Percentiles rank a stretch among this genome's conserved stretches.
Evolutionary conservation across 2,113 vertebrate species (phyloP).

Genomic region (Callaeas wilsoni): DNA sequence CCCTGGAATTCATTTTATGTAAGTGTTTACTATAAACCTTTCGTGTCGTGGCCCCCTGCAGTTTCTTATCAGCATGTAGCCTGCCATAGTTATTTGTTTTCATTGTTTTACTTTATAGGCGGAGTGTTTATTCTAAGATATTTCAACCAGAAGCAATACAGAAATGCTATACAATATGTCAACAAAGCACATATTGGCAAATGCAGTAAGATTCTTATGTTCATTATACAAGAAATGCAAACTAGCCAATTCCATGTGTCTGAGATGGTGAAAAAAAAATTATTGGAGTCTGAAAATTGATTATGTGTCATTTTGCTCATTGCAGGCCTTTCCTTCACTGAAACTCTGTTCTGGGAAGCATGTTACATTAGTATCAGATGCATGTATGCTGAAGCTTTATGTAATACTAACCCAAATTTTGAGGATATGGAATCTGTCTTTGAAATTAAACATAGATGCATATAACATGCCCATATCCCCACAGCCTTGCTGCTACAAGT

Average conservation of each 20-base stretch:
- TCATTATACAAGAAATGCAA: not conserved
- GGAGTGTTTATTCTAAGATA: not conserved
- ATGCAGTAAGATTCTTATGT: not conserved
- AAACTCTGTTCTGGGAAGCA: not conserved
- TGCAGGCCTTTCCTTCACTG: not conserved
- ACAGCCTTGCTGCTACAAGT: not conserved
- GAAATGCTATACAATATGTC: not conserved
- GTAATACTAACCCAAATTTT: not conserved
- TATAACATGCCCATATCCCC: not conserved
- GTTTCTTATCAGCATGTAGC: not conserved
- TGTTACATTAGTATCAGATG: not conserved
- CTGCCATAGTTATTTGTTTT: not conserved
- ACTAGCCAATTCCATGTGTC: not conserved
- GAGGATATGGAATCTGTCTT: constrained; percentile 1
- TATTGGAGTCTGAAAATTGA: not conserved
- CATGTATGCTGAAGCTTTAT: not conserved
- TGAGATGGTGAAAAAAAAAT: not conserved
- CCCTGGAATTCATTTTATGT: not conserved
- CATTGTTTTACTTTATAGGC: not conserved
- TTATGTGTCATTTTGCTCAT: not conserved
- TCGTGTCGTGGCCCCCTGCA: not conserved
- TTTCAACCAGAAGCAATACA: not conserved
- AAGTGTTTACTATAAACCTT: not conserved
- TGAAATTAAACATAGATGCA: not conserved
- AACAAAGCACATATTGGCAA: not conserved